A percentile compares a stretch with the other conserved stretches of the same genome.
Evolutionary conservation across 2,888 invertebrate genomes (phyloP).

Genomic region (Pterostichus madidus): DNA sequence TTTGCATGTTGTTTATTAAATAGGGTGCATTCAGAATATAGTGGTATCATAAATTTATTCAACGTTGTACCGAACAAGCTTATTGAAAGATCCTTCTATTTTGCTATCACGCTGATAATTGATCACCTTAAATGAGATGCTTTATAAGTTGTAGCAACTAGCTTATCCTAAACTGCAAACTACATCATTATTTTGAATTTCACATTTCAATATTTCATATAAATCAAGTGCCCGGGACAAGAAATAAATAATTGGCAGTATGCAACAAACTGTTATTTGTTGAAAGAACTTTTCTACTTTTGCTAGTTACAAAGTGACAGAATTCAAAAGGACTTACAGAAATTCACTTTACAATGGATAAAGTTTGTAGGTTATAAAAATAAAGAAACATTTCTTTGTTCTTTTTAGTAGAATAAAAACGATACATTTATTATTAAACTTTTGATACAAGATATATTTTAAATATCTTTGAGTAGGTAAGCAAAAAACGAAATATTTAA

Average conservation of each 20-base stretch:
- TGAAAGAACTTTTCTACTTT: slow-evolving; percentile 2
- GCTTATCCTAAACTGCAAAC: slow-evolving; percentile 36
- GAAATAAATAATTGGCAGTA: not conserved
- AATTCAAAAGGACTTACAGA: not conserved
- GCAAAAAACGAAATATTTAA: too few species aligned
- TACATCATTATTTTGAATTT: too few species aligned
- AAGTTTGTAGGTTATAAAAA: not conserved
- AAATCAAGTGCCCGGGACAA: not conserved
- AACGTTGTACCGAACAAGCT: slow-evolving; percentile 24
- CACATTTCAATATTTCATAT: too few species aligned
- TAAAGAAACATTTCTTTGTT: not conserved
- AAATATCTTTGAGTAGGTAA: too few species aligned
- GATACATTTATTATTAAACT: too few species aligned
- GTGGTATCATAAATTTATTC: slow-evolving; percentile 24
- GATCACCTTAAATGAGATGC: slow-evolving; percentile 38
- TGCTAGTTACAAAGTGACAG: slow-evolving; percentile 1
- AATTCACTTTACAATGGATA: not conserved
- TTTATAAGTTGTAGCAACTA: slow-evolving; percentile 24
- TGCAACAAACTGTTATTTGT: not conserved
- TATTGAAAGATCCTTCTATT: slow-evolving; percentile 44
- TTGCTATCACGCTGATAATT: slow-evolving; percentile 38
- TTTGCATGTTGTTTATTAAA: slow-evolving; percentile 2
- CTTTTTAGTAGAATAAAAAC: not conserved
- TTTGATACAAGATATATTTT: too few species aligned
- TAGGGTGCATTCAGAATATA: slow-evolving; percentile 11